Base-by-base conservation (phyloP, 2,888 invertebrate genomes). In the Parnassius glacialis region DNA sequence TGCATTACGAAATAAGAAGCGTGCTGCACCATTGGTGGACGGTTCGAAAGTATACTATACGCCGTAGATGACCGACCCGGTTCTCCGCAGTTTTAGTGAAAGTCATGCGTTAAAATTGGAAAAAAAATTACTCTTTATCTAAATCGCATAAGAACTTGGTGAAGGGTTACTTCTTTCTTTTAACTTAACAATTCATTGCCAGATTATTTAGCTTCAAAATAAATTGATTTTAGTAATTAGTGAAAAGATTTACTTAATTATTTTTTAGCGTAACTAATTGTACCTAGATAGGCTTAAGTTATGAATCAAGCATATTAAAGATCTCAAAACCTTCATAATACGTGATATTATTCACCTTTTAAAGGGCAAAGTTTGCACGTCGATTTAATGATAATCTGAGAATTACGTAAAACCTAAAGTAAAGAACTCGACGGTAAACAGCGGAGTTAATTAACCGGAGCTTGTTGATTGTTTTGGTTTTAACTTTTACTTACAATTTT, bases 21-120 rank as follows among this genome's bases (percentile, higher is more conserved):
- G 52, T 64, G 52, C 54, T 56, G 65, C 74, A 74, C 77, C 76
- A 78, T 79, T 76, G 80, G 76, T 64, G 58, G 70, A 63, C 67
- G 71, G 68, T 76, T 83, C 76, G 84, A 85, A 83, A 85, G 83
- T 78, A 34, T 34, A 66, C 72, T 78, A 34, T 34, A 66, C 72
- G n/a, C 13, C 48, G 77, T 74, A 71, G 79, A 81, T 77, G 77
- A 69, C 72, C 78, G 84, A 83, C 84, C 82, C 74, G 80, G 76
- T 83, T 85, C 82, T 81, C 78, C 79, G 76, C 74, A 66, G 71
- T 57, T 62, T 72, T 70, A 81, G 86, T 83, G 86, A 86, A 86
- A 86, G 86, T 70, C 65, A 76, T 77, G 77, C 76, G 73, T 71
- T 70, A 69, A 69, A 72, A 75, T 74, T 70, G 66, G 67, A 54